Base-by-base conservation (phyloP, 2,113 vertebrate species). In the Mustela nigripes region DNA sequence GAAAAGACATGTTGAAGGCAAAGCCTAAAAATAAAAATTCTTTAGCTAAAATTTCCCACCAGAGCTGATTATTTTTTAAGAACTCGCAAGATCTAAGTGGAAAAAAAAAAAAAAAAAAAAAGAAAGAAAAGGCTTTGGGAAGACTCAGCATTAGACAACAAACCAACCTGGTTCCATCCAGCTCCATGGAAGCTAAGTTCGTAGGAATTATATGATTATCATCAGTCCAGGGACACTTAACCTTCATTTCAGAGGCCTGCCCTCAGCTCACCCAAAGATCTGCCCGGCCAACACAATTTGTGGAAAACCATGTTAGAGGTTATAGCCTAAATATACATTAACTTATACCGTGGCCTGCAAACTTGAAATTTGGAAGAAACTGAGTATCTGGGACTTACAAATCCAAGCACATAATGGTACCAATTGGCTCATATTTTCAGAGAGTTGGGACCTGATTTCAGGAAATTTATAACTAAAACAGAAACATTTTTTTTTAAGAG, bases 191-290 rank as follows among this genome's bases (percentile, higher is more conserved):
- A 82, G 94, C 91, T 95, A 65, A 60, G 33, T 78, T 80, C 86
- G 97, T 98, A 96, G 95, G 94, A 98, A 98, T 92, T 89, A 95
- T 81, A 87, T 88, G 94, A 98, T 94, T 97, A 95, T 96, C 94
- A 96, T 95, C 94, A 96, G 90, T 93, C 98, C 97, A 98, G 97
- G 97, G 96, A 96, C 97, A 97, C 97, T 97, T 98, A 98, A 79
- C 96, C 39, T 88, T 92, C n/a, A 53, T 80, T 80, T 45, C 88
- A 45, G 73, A 79, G 69, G 58, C 81, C 87, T 67, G 62, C 93
- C 90, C 71, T 85, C 16, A 0, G 1, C 71, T 71, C 74, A 83
- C 84, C 80, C 95, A 95, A 56, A 91, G 95, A 89, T 97, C 92
- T 92, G 92, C 48, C 92, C 86, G 48, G 65, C 91, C 90, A 82